Conservation (phyloP, 2,888 invertebrate genomes). For the Sycophila texana region DNA sequence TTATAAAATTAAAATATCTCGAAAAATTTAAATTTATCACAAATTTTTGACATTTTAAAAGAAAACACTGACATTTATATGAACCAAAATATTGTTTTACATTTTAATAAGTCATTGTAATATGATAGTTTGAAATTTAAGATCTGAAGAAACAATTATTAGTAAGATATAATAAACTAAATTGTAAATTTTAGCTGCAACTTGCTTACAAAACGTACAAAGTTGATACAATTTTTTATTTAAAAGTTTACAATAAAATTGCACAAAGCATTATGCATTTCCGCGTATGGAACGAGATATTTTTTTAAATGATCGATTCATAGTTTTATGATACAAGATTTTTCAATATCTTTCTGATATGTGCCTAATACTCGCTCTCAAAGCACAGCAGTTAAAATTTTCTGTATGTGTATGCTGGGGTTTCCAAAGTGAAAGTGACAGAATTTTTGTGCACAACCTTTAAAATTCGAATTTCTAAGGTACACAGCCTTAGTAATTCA, state of each 20-base stretch:
- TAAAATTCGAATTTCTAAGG: slow-evolving; percentile 50
- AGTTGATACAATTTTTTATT: slow-evolving; percentile 20
- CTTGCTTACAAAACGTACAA: slow-evolving; percentile 47
- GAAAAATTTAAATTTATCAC: background rate
- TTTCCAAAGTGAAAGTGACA: slow-evolving; percentile 41
- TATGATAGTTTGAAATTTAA: too few species aligned
- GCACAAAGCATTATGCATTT: slow-evolving; percentile 48
- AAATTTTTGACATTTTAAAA: background rate
- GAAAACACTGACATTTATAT: background rate
- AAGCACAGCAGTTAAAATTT: slow-evolving; percentile 58
- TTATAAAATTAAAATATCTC: background rate
- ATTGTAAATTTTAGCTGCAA: slow-evolving; percentile 35
- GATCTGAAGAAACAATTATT: too few species aligned
- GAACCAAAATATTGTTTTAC: too few species aligned
- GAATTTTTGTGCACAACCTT: slow-evolving; percentile 55
- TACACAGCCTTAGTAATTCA: slow-evolving; percentile 54
- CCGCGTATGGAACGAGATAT: slow-evolving; percentile 49
- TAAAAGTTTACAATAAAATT: slow-evolving; percentile 32
- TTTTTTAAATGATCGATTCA: slow-evolving; percentile 39
- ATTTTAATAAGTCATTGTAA: too few species aligned
- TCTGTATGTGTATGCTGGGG: slow-evolving; percentile 21
- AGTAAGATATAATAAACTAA: too few species aligned
- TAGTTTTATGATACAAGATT: slow-evolving; percentile 53
- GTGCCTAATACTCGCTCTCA: slow-evolving; percentile 63
- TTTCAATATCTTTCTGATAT: slow-evolving; percentile 61